phyloP scores from a whole-genome alignment of 2,113 vertebrate genomes.

The Urocolius indicus region DNA sequence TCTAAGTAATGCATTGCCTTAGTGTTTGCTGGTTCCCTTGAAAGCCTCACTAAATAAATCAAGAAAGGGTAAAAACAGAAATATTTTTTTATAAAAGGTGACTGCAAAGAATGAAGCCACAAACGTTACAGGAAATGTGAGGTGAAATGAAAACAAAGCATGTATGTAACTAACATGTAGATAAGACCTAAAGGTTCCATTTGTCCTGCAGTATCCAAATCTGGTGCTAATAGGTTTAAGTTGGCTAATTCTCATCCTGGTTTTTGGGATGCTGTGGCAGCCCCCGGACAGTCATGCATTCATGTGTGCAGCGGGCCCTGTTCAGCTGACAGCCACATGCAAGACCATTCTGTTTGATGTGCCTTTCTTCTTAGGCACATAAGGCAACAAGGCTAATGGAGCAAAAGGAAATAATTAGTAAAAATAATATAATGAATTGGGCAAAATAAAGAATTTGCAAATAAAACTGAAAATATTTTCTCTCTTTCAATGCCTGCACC shows the following conservation, averaged over 20 bases:
- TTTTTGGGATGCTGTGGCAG: not conserved
- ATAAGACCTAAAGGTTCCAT: not conserved
- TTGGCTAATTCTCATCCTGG: not conserved
- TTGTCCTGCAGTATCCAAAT: not conserved
- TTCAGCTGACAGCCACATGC: not conserved
- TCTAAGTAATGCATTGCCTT: not conserved
- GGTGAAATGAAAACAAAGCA: not conserved
- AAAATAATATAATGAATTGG: not conserved
- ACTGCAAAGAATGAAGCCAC: not conserved
- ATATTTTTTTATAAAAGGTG: not conserved
- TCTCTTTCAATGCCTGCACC: not conserved
- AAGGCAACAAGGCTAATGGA: not conserved
- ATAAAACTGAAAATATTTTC: not conserved
- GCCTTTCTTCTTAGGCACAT: not conserved
- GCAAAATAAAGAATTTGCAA: not conserved
- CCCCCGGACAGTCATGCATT: not conserved
- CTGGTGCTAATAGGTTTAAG: constrained; percentile 36
- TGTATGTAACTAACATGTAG: not conserved
- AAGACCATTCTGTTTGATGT: not conserved
- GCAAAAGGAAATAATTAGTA: not conserved
- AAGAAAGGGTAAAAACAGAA: not conserved
- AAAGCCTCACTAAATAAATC: not conserved
- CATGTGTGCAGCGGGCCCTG: not conserved
- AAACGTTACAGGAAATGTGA: not conserved
- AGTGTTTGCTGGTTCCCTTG: not conserved